Conservation (phyloP, 2,113 vertebrate species). For the Larimichthys polyactis region DNA sequence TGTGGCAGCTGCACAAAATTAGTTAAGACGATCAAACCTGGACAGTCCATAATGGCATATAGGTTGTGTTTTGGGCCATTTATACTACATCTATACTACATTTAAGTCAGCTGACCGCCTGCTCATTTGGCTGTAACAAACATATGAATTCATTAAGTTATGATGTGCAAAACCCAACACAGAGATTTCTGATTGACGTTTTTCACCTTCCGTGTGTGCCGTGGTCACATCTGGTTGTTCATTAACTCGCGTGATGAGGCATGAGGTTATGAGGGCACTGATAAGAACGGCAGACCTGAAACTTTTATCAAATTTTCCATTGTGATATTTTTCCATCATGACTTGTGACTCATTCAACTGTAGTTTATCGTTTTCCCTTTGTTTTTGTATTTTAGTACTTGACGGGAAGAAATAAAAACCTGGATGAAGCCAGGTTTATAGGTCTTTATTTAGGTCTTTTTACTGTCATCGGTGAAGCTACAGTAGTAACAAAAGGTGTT, state of each 20-base stretch:
- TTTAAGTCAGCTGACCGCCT: background rate
- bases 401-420: background rate
- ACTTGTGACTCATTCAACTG: background rate
- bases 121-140: background rate
- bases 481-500: background rate
- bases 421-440: background rate
- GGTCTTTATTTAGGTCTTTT: no score
- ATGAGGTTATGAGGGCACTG: constrained; percentile 13
- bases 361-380: background rate
- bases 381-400: background rate
- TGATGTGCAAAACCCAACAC: background rate
- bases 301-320: constrained; percentile 18
- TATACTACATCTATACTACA: background rate
- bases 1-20: constrained; percentile 11
- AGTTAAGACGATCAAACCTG: background rate
- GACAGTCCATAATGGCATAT: background rate
- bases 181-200: constrained; percentile 1
- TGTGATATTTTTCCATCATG: background rate
- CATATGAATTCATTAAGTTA: background rate
- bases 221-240: constrained; percentile 44
- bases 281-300: constrained; percentile 38
- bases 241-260: constrained; percentile 52
- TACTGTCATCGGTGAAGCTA: background rate
- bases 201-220: constrained; percentile 17
- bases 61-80: background rate